Percentiles rank a stretch among this genome's conserved stretches.
These are phyloP conservation scores for Noctua janthina DNA, from an alignment of 2,888 invertebrate species.

Conservation along the genomic window DNA sequence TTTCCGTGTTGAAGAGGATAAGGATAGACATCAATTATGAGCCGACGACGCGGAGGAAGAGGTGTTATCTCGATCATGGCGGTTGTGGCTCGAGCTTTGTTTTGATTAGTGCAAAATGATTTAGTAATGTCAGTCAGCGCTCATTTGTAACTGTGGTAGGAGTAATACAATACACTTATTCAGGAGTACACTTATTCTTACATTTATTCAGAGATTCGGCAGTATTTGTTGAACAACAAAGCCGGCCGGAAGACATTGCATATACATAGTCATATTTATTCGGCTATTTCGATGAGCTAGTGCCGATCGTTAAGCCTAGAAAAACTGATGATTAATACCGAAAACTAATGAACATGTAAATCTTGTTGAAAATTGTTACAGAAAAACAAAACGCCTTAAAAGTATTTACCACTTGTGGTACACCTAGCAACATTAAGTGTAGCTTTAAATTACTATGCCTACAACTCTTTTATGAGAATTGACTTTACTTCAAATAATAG, in stretches of 20 bases:
- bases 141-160: neutral
- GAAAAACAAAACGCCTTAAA: neutral
- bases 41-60: conserved; percentile 30
- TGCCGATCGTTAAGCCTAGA: no score
- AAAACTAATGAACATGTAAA: no score
- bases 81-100: conserved; percentile 6
- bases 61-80: conserved; percentile 5
- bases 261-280: neutral
- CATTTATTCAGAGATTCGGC: neutral
- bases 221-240: neutral
- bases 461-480: neutral
- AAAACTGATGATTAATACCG: no score
- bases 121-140: neutral
- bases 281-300: neutral
- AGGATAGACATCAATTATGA: conserved; percentile 43
- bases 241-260: neutral
- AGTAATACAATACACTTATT: neutral
- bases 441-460: neutral
- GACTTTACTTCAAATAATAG: neutral
- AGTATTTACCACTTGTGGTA: neutral
- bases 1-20: conserved; percentile 35
- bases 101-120: neutral
- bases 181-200: neutral
- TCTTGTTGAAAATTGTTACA: no score
- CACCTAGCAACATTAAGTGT: neutral